Base-by-base conservation (phyloP, 2,888 invertebrate genomes). In the Spodoptera picta region DNA sequence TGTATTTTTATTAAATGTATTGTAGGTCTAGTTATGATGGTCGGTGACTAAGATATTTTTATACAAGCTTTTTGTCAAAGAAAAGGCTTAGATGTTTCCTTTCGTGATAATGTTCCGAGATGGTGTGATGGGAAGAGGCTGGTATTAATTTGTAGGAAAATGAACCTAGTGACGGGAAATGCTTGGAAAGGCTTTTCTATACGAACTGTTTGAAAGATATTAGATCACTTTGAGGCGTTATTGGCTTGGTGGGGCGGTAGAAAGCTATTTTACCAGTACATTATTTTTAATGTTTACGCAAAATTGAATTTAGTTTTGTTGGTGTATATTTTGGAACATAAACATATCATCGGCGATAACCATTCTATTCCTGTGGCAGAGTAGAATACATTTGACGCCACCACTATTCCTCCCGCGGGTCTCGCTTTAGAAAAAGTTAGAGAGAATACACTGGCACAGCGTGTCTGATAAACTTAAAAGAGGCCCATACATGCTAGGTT, bases 51-150 rank as follows among this genome's bases (percentile, higher is more conserved):
- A 69, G 74, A 81, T 80, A 81, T 78, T 82, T 83, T 82, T 83
- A 80, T 83, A 75, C 73, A 77, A 78, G 76, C 80, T 80, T 81
- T 81, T 76, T 82, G 82, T 83, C 82, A 83, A 82, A 83, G 83
- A 83, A 81, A 78, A 76, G 81, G 83, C 79, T 82, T 80, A 78
- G 82, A 84, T 81, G 78, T 81, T 72, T 79, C 66, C 80, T 83
- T 82, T 83, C 75, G 69, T 72, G 76, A 75, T 79, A 79, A 81
- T 77, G 79, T 80, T 69, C 56, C 59, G 71, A 74, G 72, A 78
- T 77, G 77, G 64, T 64, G 65, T 78, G 72, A 76, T 74, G 65
- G 74, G 76, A 62, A 57, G 49, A 68, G 56, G 60, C 23, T 48
- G 63, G 52, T 74, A 68, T 76, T 77, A 75, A 80, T 80, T 79